phyloP scores from a whole-genome alignment of 2,113 vertebrate genomes.

The Halichoeres trimaculatus region DNA sequence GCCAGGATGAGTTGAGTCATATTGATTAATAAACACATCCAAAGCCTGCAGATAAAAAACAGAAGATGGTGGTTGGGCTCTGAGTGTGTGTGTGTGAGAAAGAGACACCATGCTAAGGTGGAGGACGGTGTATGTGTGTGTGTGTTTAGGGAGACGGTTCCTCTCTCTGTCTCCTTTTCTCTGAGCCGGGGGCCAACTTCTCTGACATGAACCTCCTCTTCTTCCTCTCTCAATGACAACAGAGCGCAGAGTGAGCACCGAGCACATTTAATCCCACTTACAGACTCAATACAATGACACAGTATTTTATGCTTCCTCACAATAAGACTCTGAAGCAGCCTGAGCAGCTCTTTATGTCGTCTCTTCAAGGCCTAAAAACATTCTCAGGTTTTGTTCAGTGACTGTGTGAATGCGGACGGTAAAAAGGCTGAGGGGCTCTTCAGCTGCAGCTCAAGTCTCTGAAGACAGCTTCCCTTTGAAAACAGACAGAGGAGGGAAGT shows the following conservation, averaged over 20 bases:
- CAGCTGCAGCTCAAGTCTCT: not conserved
- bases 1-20: slow-evolving; percentile 13
- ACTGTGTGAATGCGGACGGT: not conserved
- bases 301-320: slow-evolving; percentile 39
- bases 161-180: slow-evolving; percentile 28
- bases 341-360: slow-evolving; percentile 21
- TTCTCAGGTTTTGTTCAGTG: not conserved
- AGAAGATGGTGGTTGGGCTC: not conserved
- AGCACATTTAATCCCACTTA: slow-evolving; percentile 61
- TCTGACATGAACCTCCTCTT: slow-evolving; percentile 52
- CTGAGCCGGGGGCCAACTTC: slow-evolving; percentile 63
- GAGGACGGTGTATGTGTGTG: slow-evolving; percentile 15
- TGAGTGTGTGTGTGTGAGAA: too few species aligned
- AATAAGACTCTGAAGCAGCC: slow-evolving; percentile 23
- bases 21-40: slow-evolving; percentile 5
- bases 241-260: slow-evolving; percentile 56
- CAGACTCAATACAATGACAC: slow-evolving; percentile 55
- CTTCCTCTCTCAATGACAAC: slow-evolving; percentile 55
- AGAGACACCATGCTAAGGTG: not conserved
- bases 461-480: not conserved
- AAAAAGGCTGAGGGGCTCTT: slow-evolving; percentile 9
- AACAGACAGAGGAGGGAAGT: too few species aligned
- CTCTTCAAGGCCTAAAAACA: slow-evolving; percentile 40
- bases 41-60: not conserved
- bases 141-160: not conserved